These are phyloP conservation scores for Hyperopisus bebe DNA, from an alignment of 2,113 vertebrate species.

Conservation along the genomic window DNA sequence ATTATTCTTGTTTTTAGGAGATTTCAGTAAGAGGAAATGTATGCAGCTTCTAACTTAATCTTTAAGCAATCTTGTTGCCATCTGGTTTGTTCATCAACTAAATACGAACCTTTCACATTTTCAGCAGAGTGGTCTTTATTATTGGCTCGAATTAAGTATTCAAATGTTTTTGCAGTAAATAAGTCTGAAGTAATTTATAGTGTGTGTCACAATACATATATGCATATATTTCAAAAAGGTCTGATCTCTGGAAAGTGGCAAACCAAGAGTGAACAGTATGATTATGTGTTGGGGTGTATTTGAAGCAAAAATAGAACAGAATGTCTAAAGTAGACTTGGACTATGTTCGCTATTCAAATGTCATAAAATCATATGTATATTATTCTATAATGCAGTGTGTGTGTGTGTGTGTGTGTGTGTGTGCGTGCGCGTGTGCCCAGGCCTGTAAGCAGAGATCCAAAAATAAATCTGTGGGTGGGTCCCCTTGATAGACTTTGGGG, in stretches of 20 bases:
- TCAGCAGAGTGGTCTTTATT: not conserved
- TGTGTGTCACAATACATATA: not conserved
- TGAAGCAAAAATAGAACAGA: not conserved
- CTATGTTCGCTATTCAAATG: not conserved
- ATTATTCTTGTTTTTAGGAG: not conserved
- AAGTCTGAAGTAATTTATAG: not conserved
- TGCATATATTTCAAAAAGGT: not conserved
- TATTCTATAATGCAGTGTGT: not conserved
- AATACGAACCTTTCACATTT: not conserved
- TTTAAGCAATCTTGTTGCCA: not conserved
- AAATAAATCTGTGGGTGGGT: not conserved
- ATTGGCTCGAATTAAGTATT: not conserved
- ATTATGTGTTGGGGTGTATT: not conserved
- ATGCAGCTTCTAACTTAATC: not conserved
- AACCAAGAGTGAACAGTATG: not conserved
- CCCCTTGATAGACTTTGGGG: not conserved
- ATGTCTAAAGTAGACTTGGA: not conserved
- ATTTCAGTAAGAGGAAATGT: not conserved
- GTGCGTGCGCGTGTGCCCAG: not conserved
- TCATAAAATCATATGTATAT: not conserved
- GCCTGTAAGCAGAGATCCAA: not conserved
- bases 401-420: too few relatives aligned
- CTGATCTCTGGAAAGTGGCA: not conserved
- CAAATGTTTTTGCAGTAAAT: not conserved
- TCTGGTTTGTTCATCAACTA: not conserved